Conservation (phyloP, 1,140 invertebrate genomes). For the Drosophila murphyi region DNA sequence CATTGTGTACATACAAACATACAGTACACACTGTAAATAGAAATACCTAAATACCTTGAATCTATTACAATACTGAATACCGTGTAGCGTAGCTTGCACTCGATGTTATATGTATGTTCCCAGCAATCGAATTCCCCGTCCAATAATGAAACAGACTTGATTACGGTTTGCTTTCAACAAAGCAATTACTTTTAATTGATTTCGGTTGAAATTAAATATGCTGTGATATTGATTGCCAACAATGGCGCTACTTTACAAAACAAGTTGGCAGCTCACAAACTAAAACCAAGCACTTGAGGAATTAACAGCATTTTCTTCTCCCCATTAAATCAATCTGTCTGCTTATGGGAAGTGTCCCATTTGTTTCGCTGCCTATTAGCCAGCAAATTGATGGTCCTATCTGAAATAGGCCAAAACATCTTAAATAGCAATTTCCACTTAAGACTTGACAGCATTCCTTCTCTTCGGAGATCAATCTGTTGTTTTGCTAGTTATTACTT, state of each 20-base stretch:
- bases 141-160: slow-evolving; percentile 2
- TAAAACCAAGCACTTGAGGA: background rate
- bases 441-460: too few species aligned
- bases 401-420: background rate
- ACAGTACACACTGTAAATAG: slow-evolving; percentile 2
- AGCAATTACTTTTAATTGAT: slow-evolving; percentile 17
- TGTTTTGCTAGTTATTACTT: background rate
- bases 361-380: background rate
- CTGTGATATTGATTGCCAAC: slow-evolving; percentile 5
- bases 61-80: too few species aligned
- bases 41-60: background rate
- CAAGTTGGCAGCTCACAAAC: slow-evolving; percentile 6
- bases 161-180: slow-evolving; percentile 4
- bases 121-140: background rate
- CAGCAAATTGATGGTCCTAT: background rate
- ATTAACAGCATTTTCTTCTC: background rate
- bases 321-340: background rate
- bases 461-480: background rate
- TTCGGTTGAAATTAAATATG: slow-evolving; percentile 8
- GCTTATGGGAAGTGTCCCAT: background rate
- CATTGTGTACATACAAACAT: background rate
- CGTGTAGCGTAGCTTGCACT: slow-evolving; percentile 6
- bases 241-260: background rate
- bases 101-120: slow-evolving; percentile 26
- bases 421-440: background rate